phyloP scores from a whole-genome alignment of 92 coral and sea anemone species.

The Phenganax marumi region DNA sequence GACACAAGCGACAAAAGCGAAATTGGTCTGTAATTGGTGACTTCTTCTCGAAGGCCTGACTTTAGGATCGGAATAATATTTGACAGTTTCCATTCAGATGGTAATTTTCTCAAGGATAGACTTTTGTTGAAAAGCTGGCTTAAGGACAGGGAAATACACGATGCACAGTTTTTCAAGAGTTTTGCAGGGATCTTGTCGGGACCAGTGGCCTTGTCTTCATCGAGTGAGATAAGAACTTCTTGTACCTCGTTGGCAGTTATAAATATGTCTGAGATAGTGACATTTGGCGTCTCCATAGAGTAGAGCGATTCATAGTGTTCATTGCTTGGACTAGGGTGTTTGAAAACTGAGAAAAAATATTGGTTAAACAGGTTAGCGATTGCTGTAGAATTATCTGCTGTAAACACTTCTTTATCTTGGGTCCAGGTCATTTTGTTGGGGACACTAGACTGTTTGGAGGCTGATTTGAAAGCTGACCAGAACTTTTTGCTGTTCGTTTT shows the following conservation, averaged over 20 bases:
- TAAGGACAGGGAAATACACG: constrained; percentile 5
- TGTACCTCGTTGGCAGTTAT: background rate
- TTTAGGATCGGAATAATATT: constrained; percentile 39
- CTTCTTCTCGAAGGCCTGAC: constrained; percentile 10
- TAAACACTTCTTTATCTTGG: background rate
- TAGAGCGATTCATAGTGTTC: background rate
- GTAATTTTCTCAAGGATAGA: constrained; percentile 14
- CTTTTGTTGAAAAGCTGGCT: background rate
- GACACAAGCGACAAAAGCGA: constrained; percentile 44
- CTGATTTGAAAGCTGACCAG: constrained; percentile 51
- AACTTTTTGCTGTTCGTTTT: constrained; percentile 38
- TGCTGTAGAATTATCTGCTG: constrained; percentile 16
- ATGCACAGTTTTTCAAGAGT: background rate
- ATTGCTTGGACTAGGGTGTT: constrained; percentile 12
- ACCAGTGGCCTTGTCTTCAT: constrained; percentile 17
- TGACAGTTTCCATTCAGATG: constrained; percentile 21
- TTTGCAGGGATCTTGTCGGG: constrained; percentile 15
- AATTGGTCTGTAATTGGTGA: constrained; percentile 39
- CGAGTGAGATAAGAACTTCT: background rate
- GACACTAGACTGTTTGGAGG: constrained; percentile 35
- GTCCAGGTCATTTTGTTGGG: constrained; percentile 46
- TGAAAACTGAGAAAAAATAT: constrained; percentile 35
- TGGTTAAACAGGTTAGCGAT: background rate
- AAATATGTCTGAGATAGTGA: background rate
- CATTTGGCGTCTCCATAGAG: constrained; percentile 5